These are phyloP conservation scores for Syngnathus scovelli DNA, from an alignment of 2,113 vertebrate species.

Conservation along the genomic window DNA sequence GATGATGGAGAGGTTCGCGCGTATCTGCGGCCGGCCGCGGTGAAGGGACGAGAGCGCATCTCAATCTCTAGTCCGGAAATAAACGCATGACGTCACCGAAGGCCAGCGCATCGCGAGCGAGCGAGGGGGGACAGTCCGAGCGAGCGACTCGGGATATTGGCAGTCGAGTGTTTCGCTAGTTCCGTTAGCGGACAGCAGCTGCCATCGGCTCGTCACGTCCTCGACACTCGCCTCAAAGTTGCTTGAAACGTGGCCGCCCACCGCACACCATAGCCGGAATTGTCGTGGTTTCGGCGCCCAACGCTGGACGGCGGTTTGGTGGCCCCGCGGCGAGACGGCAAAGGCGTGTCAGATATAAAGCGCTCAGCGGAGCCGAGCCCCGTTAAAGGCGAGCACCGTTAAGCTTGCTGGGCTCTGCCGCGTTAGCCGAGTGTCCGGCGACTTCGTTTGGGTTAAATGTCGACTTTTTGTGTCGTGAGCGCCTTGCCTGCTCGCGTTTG, in stretches of 20 bases:
- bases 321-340: not conserved
- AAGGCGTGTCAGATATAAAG: constrained; percentile 14
- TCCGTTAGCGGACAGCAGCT: constrained; percentile 42
- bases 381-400: not conserved
- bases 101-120: not conserved
- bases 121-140: not conserved
- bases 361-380: not conserved
- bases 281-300: too few species aligned
- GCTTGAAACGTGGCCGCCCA: too few species aligned
- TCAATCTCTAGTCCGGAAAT: not conserved
- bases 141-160: not conserved
- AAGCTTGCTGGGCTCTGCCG: not conserved
- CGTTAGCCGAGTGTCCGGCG: not conserved
- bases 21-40: too few species aligned
- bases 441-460: not conserved
- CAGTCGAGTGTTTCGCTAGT: not conserved
- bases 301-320: not conserved
- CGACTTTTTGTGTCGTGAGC: not conserved
- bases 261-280: not conserved
- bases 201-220: not conserved
- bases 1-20: not conserved
- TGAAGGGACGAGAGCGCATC: not conserved
- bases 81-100: not conserved
- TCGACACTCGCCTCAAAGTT: not conserved
- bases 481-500: constrained; percentile 51